Percentiles rank a stretch among this genome's conserved stretches.
Evolutionary conservation across 2,113 vertebrate genomes (phyloP).

Genomic region (Illadopsis cleaveri): DNA sequence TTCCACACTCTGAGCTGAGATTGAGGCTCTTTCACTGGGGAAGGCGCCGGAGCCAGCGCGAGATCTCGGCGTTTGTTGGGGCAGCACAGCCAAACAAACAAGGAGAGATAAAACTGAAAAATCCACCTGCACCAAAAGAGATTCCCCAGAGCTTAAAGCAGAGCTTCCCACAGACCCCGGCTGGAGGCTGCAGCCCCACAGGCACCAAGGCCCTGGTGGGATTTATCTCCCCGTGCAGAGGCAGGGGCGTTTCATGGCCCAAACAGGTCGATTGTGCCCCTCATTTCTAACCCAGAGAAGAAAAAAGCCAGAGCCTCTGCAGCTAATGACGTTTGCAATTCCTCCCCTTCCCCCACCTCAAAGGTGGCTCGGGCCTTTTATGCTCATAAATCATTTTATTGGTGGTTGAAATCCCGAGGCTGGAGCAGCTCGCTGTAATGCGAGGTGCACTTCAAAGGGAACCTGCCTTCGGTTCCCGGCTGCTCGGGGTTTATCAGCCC

Average conservation of each 20-base stretch:
- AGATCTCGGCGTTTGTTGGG: neutral
- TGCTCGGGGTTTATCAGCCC: conserved; percentile 55
- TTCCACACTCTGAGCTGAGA: neutral
- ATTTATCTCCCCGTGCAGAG: neutral
- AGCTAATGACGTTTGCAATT: neutral
- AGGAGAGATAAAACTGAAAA: neutral
- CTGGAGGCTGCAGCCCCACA: neutral
- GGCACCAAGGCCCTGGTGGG: neutral
- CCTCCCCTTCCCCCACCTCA: neutral
- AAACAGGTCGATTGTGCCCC: neutral
- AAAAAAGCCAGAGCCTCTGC: neutral
- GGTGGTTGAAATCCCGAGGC: conserved; percentile 32
- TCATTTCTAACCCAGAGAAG: neutral
- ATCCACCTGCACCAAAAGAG: neutral
- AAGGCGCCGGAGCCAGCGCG: neutral
- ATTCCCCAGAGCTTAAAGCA: neutral
- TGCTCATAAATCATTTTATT: conserved; percentile 70
- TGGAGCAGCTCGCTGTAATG: conserved; percentile 8
- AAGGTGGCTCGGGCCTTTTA: conserved; percentile 35
- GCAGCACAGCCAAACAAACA: neutral
- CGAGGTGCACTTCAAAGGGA: conserved; percentile 56
- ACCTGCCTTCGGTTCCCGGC: conserved; percentile 26
- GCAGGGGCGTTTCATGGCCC: neutral
- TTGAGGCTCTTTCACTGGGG: rapidly evolving
- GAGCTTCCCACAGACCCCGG: neutral